Conservation (phyloP, 2,888 invertebrate species). For the Callyntrura sp. region DNA sequence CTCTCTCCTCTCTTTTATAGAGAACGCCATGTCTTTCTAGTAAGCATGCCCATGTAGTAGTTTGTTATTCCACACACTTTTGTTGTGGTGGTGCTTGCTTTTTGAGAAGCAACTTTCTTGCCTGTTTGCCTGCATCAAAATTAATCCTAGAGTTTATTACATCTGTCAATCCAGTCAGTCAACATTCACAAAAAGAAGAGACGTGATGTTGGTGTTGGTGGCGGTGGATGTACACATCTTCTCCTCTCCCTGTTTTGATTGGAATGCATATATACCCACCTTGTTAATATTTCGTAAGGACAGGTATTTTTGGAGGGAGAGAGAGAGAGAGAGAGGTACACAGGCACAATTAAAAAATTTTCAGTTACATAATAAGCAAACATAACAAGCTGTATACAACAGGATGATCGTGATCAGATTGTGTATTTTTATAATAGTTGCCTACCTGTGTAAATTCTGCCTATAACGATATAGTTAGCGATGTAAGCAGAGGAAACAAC, state of each 20-base stretch:
- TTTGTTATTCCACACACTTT: constrained; percentile 53
- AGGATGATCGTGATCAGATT: background rate
- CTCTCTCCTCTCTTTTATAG: background rate
- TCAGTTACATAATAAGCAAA: constrained; percentile 61
- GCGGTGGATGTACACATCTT: background rate
- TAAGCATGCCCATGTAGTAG: background rate
- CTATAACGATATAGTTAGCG: background rate
- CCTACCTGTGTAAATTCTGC: too few relatives aligned
- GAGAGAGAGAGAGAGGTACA: background rate
- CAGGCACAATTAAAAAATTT: constrained; percentile 65
- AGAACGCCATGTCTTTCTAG: background rate
- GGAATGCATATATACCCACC: constrained; percentile 62
- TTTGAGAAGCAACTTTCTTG: constrained; percentile 46
- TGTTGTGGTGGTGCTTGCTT: background rate
- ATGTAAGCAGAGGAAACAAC: background rate
- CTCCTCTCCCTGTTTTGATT: constrained; percentile 61
- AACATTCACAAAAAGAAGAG: constrained; percentile 52
- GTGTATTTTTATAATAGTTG: background rate
- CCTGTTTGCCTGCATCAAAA: constrained; percentile 19
- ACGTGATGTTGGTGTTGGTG: constrained; percentile 20
- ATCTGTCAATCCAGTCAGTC: constrained; percentile 76
- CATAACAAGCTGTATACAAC: constrained; percentile 4
- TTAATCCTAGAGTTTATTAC: constrained; percentile 70
- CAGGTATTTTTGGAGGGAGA: constrained; percentile 49
- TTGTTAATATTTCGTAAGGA: constrained; percentile 37